Evolutionary conservation across 2,888 invertebrate species (phyloP), one percentile per base, ranked within the genome.

Genomic region (Emesis furor): DNA sequence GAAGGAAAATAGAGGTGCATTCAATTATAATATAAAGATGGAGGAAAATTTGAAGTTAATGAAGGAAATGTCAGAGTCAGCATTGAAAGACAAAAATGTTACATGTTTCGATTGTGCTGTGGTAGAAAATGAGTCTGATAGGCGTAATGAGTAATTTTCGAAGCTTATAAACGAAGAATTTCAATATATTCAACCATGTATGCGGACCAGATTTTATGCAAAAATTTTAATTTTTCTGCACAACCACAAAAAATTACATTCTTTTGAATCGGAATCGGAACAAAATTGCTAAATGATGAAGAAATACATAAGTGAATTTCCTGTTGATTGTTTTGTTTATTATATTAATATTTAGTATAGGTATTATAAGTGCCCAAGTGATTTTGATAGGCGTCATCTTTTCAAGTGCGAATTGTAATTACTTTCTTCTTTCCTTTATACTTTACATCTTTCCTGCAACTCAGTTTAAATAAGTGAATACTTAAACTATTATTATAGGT

Each of bases 231-330:
- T 17, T 17, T 55, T 55, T 55, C 17, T 55, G 55, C 17, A 55
- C 55, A 55, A 55, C 55, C 6, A 17, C 55, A 55, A 55, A 55
- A 55, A 17, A 55, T 55, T 55, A 55, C 55, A 55, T 17, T 55
- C 55, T 55, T 55, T 17, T 55, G 55, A 55, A 55, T 17, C 17
- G 55, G 55, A 55, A 55, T 55, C 55, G 17, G 55, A 55, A 55
- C 17, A 17, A 55, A n/a, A n/a, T n/a, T 55, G 55, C 55, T 55
- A 17, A 55, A 55, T 55, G 6, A 55, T 55, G 17, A 17, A 55
- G 55, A 55, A 55, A 55, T 55, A 55, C 55, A 55, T 55, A 55
- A 55, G 55, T 55, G 55, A 55, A 55, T 55, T 55, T 55, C n/a
- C n/a, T n/a, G n/a, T n/a, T n/a, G n/a, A n/a, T n/a, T n/a, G n/a